Evolutionary conservation across 2,113 vertebrate species (phyloP).

Genomic region (Lophius piscatorius): DNA sequence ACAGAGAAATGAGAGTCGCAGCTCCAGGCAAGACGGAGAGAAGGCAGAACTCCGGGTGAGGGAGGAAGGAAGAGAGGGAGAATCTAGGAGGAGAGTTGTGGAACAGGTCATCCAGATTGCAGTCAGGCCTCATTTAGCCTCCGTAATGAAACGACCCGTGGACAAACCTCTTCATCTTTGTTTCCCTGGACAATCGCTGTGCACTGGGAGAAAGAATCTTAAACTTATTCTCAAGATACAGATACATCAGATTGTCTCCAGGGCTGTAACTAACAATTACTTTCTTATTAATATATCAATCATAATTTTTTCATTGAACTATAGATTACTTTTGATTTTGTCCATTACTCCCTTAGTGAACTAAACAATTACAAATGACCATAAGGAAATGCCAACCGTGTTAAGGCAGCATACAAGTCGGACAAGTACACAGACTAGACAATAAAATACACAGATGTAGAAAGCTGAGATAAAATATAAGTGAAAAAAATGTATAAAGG

Average conservation of each 20-base stretch:
- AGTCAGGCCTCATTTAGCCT: slow-evolving; percentile 47
- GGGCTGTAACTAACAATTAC: too few species aligned
- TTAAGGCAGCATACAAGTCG: too few species aligned
- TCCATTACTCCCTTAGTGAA: too few species aligned
- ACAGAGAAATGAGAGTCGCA: slow-evolving; percentile 16
- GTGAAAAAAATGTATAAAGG: too few species aligned
- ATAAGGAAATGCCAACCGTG: too few species aligned
- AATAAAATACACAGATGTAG: too few species aligned
- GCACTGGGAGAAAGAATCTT: slow-evolving; percentile 46
- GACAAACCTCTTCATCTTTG: slow-evolving; percentile 64
- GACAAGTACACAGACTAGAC: too few species aligned
- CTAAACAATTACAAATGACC: too few species aligned
- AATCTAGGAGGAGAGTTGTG: slow-evolving; percentile 20
- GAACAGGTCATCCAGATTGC: slow-evolving; percentile 30
- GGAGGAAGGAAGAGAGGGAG: not conserved
- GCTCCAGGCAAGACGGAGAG: slow-evolving; percentile 15
- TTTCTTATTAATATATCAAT: too few species aligned
- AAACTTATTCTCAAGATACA: slow-evolving; percentile 45
- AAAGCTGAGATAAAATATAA: too few species aligned
- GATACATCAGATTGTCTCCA: slow-evolving; percentile 35
- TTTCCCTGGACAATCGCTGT: slow-evolving; percentile 48
- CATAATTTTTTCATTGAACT: too few species aligned
- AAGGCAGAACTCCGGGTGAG: not conserved
- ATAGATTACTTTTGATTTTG: too few species aligned
- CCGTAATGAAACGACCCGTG: slow-evolving; percentile 48